phyloP scores from a whole-genome alignment of 2,113 vertebrate species.

The Theristicus caerulescens region DNA sequence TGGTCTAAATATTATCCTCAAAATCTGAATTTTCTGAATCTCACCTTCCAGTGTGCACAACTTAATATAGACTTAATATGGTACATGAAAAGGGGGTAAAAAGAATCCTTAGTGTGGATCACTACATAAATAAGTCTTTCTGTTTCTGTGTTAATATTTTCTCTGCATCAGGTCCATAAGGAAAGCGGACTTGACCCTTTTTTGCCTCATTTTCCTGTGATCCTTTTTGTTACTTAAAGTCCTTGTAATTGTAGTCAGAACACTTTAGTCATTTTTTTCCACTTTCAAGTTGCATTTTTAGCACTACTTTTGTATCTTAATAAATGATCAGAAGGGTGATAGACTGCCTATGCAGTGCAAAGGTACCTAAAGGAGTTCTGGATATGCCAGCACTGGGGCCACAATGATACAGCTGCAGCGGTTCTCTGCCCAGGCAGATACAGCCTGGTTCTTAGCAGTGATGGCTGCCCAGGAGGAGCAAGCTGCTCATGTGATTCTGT shows the following conservation, averaged over 20 bases:
- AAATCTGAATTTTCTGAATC: neutral
- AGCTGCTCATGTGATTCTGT: neutral
- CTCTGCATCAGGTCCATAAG: neutral
- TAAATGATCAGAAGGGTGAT: neutral
- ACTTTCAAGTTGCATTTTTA: neutral
- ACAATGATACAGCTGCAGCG: rapidly evolving
- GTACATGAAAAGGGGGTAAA: neutral
- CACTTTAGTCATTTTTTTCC: neutral
- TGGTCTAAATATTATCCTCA: neutral
- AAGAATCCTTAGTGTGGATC: neutral
- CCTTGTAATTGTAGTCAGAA: neutral
- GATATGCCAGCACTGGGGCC: neutral
- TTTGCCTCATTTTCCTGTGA: neutral
- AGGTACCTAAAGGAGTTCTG: neutral
- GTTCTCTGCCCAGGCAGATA: neutral
- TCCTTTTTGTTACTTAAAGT: neutral
- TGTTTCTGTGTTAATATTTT: neutral
- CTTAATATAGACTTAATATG: neutral
- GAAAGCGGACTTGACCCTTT: neutral
- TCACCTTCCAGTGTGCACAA: neutral
- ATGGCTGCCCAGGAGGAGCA: neutral
- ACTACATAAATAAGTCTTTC: neutral
- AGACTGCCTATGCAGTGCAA: neutral
- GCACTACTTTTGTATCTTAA: neutral
- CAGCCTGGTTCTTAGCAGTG: neutral